These are phyloP conservation scores for Catharus minimus DNA, from an alignment of 2,113 vertebrate genomes.

Conservation along the genomic window DNA sequence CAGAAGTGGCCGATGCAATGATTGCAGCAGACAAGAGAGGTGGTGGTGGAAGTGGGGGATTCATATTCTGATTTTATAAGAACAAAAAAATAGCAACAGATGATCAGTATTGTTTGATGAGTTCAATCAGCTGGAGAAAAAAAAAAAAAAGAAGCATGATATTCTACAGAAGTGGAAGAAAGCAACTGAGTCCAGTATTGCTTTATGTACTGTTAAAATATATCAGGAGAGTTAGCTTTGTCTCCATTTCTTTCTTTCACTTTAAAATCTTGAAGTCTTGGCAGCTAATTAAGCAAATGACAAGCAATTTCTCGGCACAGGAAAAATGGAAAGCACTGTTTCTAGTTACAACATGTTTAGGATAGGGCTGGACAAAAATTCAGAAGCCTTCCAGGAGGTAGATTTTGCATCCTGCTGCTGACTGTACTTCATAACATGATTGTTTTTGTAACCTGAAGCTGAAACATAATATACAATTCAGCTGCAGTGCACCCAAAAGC, in stretches of 20 bases:
- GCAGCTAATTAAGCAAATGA: slow-evolving; percentile 36
- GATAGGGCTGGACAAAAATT: neutral
- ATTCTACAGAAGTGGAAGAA: neutral
- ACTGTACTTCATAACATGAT: slow-evolving; percentile 38
- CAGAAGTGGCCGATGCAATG: slow-evolving; percentile 75
- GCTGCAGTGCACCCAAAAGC: slow-evolving; percentile 29
- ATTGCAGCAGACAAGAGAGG: slow-evolving; percentile 85
- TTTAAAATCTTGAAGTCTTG: neutral
- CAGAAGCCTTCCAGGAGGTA: slow-evolving; percentile 22
- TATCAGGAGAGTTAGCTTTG: neutral
- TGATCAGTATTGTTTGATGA: neutral
- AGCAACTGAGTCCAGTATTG: neutral
- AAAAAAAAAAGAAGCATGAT: neutral
- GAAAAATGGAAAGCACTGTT: neutral
- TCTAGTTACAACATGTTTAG: slow-evolving; percentile 38
- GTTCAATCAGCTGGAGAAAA: neutral
- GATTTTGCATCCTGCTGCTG: slow-evolving; percentile 21
- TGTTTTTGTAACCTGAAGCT: slow-evolving; percentile 58
- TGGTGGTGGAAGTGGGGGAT: slow-evolving; percentile 84
- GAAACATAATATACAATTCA: slow-evolving; percentile 40
- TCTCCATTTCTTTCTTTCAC: neutral
- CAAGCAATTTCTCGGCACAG: neutral
- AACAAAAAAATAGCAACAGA: neutral
- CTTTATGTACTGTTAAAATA: neutral
- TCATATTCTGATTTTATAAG: slow-evolving; percentile 70